Percentiles rank a stretch among this genome's conserved stretches.
Conservation (phyloP, 2,797 vertebrate species). For the Scleropages formosus region DNA sequence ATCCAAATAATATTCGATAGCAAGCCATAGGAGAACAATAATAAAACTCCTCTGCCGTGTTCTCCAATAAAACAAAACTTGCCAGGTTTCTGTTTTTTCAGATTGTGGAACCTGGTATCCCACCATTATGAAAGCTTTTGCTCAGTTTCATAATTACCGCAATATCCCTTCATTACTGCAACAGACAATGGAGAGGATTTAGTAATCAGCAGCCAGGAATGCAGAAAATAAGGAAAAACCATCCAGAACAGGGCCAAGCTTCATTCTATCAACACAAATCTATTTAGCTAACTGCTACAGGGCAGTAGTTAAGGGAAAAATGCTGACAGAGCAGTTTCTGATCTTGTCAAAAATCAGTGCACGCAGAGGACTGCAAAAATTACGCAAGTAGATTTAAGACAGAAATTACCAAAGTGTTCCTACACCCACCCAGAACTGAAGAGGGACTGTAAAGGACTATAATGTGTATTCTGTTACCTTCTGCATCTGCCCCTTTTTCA, state of each 20-base stretch:
- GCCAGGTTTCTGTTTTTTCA: neutral
- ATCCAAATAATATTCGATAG: too few relatives aligned
- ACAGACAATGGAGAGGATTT: neutral
- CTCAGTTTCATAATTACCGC: neutral
- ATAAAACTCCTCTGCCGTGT: too few relatives aligned
- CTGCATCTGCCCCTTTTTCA: conserved; percentile 68
- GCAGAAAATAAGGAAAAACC: neutral
- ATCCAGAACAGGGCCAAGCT: neutral
- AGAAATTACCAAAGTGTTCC: neutral
- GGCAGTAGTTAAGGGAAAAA: neutral
- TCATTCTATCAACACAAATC: neutral
- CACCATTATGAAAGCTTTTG: neutral
- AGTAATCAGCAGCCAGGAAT: too few relatives aligned
- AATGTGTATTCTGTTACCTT: conserved; percentile 71
- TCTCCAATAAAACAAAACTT: too few relatives aligned
- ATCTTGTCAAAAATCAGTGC: too few relatives aligned
- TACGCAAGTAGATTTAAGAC: neutral
- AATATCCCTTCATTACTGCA: neutral
- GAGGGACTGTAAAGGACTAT: neutral
- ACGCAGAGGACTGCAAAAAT: too few relatives aligned
- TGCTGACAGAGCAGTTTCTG: neutral
- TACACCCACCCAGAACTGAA: neutral
- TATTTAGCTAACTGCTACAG: too few relatives aligned
- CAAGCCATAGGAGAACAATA: too few relatives aligned
- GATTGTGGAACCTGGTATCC: neutral